Base-by-base conservation (phyloP, 2,888 invertebrate species). In the Pyrocoelia pectoralis region DNA sequence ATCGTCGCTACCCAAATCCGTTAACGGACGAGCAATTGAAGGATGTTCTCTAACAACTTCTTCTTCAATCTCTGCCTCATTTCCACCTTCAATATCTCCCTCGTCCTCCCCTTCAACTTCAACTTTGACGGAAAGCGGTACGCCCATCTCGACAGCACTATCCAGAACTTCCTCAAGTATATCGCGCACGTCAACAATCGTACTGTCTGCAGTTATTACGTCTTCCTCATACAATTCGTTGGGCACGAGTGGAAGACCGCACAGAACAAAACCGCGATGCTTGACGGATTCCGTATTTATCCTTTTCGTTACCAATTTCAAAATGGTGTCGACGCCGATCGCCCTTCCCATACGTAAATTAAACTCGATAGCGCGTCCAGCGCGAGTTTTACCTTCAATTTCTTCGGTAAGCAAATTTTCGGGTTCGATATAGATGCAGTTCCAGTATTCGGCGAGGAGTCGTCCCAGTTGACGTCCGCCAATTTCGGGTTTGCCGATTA, bases 261-360 rank as follows among this genome's bases (percentile, higher is more conserved):
- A 86, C 67, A 90, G 76, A 1, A 90, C 83, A 81, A 87, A 89
- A 6, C 90, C 90, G 73, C 87, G 81, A 72, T 89, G 86, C 70
- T 80, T 75, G 12, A 86, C 82, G 18, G 83, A 82, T 58, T 83
- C 81, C 14, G 83, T 83, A 49, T 82, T 76, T 1, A 88, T 67
- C 72, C 87, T 85, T 53, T 78, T 79, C 68, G 85, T 81, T 9
- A 89, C 75, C 14, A 89, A 78, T 65, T 83, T 74, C 51, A 87
- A 69, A 19, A 89, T 79, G 2, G 83, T 76, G 68, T 87, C 83
- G 65, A 81, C 81, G 43, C 83, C 82, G 57, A 87, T 80, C 4
- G 82, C 77, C 66, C 84, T 83, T 43, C 85, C 86, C 46, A 82
- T 79, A 73, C 81, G 81, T 69, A 89, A 79, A 74, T 88, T 87